Evolutionary conservation across 2,888 invertebrate genomes (phyloP).

Genomic region (Drosophila niveifrons): DNA sequence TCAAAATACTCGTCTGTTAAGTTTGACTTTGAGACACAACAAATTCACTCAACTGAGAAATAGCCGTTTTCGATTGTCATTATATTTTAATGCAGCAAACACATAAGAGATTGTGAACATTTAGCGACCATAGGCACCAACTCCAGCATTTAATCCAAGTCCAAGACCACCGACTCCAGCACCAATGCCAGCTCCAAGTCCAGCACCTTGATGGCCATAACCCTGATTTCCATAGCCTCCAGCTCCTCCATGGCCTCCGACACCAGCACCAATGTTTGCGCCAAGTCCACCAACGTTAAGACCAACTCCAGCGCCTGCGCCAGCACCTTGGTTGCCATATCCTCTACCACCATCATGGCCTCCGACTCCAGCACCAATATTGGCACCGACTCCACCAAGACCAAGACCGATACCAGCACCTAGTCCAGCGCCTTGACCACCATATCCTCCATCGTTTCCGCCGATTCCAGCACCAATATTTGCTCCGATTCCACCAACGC

Average conservation of each 20-base stretch:
- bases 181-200: neutral
- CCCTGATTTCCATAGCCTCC: neutral
- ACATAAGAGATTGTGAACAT: neutral
- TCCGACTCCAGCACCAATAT: neutral
- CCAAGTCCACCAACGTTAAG: neutral
- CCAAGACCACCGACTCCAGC: neutral
- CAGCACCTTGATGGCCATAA: neutral
- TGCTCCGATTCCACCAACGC: slow-evolving; percentile 2
- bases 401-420: slow-evolving; percentile 9
- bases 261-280: neutral
- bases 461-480: slow-evolving; percentile 3
- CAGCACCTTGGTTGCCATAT: neutral
- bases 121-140: neutral
- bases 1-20: too few species aligned
- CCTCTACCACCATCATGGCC: neutral
- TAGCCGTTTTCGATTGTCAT: too few species aligned
- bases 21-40: too few species aligned
- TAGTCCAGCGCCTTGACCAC: neutral
- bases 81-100: too few species aligned
- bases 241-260: neutral
- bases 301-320: neutral
- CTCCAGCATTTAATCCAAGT: neutral
- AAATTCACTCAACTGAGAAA: too few species aligned
- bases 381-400: neutral
- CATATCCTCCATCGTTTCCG: neutral